phyloP scores from a whole-genome alignment of 1,140 invertebrate genomes.

The Drosophila serrata region DNA sequence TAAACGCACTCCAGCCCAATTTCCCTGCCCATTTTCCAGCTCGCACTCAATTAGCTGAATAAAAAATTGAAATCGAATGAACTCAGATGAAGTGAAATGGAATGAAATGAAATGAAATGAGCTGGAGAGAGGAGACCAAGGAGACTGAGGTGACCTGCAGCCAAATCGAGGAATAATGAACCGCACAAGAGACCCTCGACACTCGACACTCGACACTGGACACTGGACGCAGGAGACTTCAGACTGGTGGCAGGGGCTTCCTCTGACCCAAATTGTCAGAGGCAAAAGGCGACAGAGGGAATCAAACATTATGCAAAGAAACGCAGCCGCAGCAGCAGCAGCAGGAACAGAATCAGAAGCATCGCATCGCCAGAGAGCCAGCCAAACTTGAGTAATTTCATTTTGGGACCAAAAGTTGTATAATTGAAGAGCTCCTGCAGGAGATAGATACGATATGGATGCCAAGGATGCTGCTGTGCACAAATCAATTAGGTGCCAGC shows the following conservation, averaged over 20 bases:
- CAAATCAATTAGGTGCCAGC: slow-evolving; percentile 66
- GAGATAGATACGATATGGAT: slow-evolving; percentile 10
- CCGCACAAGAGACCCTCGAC: slow-evolving; percentile 16
- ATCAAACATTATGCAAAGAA: slow-evolving; percentile 44
- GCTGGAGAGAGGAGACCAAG: not conserved
- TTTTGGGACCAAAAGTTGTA: slow-evolving; percentile 57
- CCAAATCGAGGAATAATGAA: slow-evolving; percentile 68
- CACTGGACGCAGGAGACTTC: not conserved
- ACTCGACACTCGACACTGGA: not conserved
- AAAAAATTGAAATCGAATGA: slow-evolving; percentile 28
- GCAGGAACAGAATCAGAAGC: not conserved
- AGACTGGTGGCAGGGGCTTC: not conserved
- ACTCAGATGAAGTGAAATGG: slow-evolving; percentile 13
- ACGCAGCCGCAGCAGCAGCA: not conserved
- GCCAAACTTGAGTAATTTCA: slow-evolving; percentile 54
- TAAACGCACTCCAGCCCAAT: slow-evolving; percentile 48
- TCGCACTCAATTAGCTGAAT: slow-evolving; percentile 61
- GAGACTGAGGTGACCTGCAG: slow-evolving; percentile 29
- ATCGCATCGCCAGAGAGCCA: slow-evolving; percentile 3
- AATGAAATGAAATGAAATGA: slow-evolving; percentile 10
- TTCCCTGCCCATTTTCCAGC: slow-evolving; percentile 22
- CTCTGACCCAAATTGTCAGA: slow-evolving; percentile 51
- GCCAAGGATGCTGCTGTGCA: slow-evolving; percentile 7
- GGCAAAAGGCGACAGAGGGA: slow-evolving; percentile 11
- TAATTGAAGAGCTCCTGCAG: slow-evolving; percentile 63